Evolutionary conservation across 2,797 vertebrate genomes (phyloP).

Genomic region (Pogonophryne albipinna): DNA sequence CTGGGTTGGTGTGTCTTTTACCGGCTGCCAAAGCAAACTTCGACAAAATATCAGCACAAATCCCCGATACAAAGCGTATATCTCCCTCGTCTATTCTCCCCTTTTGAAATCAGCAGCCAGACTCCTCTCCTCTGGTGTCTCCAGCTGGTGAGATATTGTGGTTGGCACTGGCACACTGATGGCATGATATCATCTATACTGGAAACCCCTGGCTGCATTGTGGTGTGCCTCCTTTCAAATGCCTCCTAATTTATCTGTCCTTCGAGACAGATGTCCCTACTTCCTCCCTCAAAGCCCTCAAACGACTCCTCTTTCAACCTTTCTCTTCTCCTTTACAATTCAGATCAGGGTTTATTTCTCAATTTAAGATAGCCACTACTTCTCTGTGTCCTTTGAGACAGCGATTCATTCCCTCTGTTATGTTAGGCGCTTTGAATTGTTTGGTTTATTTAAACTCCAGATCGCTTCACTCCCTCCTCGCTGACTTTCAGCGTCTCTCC

Average conservation of each 20-base stretch:
- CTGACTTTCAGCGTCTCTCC: constrained; percentile 32
- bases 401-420: constrained; percentile 24
- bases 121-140: constrained; percentile 19
- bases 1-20: not conserved
- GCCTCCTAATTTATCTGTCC: constrained; percentile 47
- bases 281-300: constrained; percentile 41
- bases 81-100: constrained; percentile 30
- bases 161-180: constrained; percentile 42
- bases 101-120: constrained; percentile 37
- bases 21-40: constrained; percentile 25
- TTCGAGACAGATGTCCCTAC: constrained; percentile 34
- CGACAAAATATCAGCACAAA: constrained; percentile 37
- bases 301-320: constrained; percentile 37
- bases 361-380: constrained; percentile 30
- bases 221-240: constrained; percentile 38
- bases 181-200: constrained; percentile 56
- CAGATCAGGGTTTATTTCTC: constrained; percentile 26
- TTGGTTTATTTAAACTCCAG: constrained; percentile 48
- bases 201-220: constrained; percentile 44
- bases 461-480: constrained; percentile 6
- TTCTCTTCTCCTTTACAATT: constrained; percentile 13
- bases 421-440: constrained; percentile 45
- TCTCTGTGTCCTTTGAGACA: constrained; percentile 27
- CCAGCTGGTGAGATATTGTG: constrained; percentile 43
- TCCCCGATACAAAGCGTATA: constrained; percentile 44